A percentile compares a stretch with the other conserved stretches of the same genome.
These are phyloP conservation scores for Hypotaenidia philippensis DNA, from an alignment of 2,797 vertebrate species.

Conservation along the genomic window DNA sequence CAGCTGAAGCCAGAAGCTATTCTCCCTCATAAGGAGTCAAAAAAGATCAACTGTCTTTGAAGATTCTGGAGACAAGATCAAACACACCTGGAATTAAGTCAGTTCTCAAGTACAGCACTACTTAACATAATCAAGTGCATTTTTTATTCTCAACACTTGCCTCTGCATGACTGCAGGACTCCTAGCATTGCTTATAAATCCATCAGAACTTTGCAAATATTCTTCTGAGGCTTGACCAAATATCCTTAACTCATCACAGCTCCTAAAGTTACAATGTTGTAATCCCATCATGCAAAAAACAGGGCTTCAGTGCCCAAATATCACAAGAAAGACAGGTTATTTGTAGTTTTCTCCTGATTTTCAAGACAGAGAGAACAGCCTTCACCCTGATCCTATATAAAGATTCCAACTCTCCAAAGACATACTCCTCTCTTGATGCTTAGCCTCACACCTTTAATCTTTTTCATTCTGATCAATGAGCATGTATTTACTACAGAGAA, in stretches of 20 bases:
- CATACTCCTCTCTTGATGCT: background rate
- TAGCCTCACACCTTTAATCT: background rate
- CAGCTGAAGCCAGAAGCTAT: background rate
- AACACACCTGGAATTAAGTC: background rate
- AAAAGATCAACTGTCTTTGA: constrained; percentile 31
- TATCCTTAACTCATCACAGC: background rate
- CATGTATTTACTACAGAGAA: background rate
- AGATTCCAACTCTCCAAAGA: background rate
- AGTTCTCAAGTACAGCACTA: background rate
- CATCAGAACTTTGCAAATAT: background rate
- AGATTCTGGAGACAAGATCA: background rate
- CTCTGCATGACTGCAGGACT: background rate
- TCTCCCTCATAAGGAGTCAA: background rate
- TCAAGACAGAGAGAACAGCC: background rate
- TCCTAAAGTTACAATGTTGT: background rate
- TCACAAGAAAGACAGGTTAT: background rate
- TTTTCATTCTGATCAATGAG: background rate
- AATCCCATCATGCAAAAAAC: background rate
- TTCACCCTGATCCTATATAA: background rate
- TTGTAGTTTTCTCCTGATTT: background rate
- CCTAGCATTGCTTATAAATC: background rate
- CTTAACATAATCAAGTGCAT: background rate
- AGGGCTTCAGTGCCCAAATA: background rate
- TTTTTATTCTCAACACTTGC: background rate
- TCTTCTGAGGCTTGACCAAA: background rate